phyloP scores from a whole-genome alignment of 2,888 invertebrate species.

The Zygothrica quintamaculata region DNA sequence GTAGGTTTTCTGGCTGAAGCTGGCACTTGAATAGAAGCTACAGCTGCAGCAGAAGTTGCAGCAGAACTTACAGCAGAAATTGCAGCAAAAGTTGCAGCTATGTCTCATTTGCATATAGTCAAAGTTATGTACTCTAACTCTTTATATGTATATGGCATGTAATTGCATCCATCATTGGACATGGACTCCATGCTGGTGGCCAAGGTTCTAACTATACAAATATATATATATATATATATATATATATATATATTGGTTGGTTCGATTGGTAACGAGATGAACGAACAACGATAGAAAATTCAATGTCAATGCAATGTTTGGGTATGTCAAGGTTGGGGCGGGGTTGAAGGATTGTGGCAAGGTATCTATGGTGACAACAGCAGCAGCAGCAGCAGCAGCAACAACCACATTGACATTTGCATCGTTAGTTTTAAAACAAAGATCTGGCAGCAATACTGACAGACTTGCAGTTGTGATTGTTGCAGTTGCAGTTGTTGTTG shows the following conservation, averaged over 20 bases:
- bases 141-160: conserved; percentile 31
- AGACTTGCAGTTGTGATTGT: conserved; percentile 28
- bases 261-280: conserved; percentile 62
- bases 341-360: background rate
- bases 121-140: conserved; percentile 12
- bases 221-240: no score
- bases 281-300: conserved; percentile 50
- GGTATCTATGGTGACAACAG: conserved; percentile 13
- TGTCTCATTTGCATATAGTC: conserved; percentile 49
- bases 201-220: conserved; percentile 27
- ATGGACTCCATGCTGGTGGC: conserved; percentile 41
- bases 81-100: conserved; percentile 3
- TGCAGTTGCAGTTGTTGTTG: conserved; percentile 26
- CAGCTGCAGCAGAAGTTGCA: conserved; percentile 7
- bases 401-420: conserved; percentile 56
- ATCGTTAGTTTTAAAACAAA: conserved; percentile 46
- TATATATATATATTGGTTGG: no score
- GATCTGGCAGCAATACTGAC: conserved; percentile 45
- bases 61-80: background rate
- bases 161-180: conserved; percentile 40
- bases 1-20: background rate
- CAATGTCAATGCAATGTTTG: conserved; percentile 43
- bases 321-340: background rate
- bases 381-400: conserved; percentile 2
- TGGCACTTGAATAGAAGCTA: background rate